Percentiles rank a stretch among this genome's conserved stretches.
Evolutionary conservation across 1,140 invertebrate species (phyloP).

Genomic region (Zeugodacus cucurbitae): DNA sequence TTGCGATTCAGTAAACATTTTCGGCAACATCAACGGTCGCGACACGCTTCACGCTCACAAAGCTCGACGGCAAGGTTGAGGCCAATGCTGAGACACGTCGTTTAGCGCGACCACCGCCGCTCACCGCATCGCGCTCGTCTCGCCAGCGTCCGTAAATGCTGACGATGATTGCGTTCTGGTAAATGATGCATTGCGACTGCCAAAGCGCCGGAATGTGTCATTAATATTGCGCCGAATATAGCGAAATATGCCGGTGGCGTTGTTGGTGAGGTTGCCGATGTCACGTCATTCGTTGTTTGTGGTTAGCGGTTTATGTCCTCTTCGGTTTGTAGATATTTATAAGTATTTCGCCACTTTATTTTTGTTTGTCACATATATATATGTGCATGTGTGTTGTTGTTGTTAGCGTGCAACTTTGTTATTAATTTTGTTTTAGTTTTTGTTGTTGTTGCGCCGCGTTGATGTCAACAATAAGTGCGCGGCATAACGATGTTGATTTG

Average conservation of each 20-base stretch:
- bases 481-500: neutral
- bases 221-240: slow-evolving; percentile 11
- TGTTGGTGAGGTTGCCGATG: neutral
- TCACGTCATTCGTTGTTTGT: neutral
- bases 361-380: neutral
- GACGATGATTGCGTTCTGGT: slow-evolving; percentile 5
- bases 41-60: neutral
- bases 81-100: neutral
- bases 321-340: neutral
- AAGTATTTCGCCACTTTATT: neutral
- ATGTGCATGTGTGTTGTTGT: neutral
- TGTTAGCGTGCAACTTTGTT: neutral
- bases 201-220: neutral
- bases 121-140: too few relatives aligned
- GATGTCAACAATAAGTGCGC: neutral
- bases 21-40: neutral
- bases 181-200: slow-evolving; percentile 27
- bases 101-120: neutral
- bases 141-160: neutral
- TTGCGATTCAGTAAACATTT: neutral
- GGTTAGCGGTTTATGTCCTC: neutral
- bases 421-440: neutral
- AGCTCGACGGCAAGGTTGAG: neutral
- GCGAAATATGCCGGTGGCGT: neutral
- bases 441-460: neutral